Conservation (phyloP, 2,888 invertebrate species). For the Serripes groenlandicus region DNA sequence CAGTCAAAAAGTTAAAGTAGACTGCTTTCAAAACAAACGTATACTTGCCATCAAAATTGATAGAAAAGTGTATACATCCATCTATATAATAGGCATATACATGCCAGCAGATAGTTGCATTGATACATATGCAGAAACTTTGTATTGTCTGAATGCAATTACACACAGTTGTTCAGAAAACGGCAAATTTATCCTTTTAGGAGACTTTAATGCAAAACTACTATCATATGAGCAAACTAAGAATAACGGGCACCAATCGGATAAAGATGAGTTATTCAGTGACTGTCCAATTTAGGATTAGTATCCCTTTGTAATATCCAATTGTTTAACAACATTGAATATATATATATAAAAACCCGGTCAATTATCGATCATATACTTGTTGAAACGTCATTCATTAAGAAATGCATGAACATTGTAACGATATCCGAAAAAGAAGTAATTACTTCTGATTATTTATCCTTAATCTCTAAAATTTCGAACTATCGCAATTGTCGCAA, state of each 20-base stretch:
- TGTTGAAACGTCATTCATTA: slow-evolving; percentile 2
- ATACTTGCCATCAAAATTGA: background rate
- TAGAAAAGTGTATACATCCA: no score
- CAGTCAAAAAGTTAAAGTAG: background rate
- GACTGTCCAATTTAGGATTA: background rate
- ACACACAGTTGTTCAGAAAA: background rate
- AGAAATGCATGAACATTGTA: background rate
- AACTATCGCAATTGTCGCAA: background rate
- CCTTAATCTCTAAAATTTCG: background rate
- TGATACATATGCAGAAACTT: background rate
- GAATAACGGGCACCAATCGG: background rate
- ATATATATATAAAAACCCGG: slow-evolving; percentile 6
- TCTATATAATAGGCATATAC: background rate
- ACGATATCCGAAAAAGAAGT: background rate
- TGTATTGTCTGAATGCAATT: background rate
- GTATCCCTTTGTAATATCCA: background rate
- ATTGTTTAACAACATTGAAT: background rate
- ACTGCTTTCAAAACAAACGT: background rate
- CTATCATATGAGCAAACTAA: background rate
- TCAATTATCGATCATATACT: slow-evolving; percentile 17
- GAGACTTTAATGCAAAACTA: slow-evolving; percentile 10
- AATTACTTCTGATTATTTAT: slow-evolving; percentile 23
- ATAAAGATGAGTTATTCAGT: background rate
- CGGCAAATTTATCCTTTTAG: background rate
- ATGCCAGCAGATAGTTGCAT: slow-evolving; percentile 15